phyloP scores from a whole-genome alignment of 2,797 vertebrate species.

The Hybognathus amarus region DNA sequence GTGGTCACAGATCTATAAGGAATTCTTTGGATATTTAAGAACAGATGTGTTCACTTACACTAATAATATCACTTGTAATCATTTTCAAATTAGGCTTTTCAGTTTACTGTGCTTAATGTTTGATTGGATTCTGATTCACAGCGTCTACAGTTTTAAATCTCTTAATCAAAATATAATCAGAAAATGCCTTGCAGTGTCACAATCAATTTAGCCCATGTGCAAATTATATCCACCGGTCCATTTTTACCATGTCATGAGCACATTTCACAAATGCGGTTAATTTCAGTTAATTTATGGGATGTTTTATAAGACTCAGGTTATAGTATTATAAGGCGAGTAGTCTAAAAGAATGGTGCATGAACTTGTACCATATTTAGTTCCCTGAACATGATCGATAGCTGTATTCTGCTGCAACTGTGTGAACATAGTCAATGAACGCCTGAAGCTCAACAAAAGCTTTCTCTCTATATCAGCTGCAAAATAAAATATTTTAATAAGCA shows the following conservation, averaged over 20 bases:
- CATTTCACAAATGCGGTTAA: background rate
- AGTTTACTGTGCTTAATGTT: background rate
- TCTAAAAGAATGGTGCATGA: background rate
- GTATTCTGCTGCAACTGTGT: background rate
- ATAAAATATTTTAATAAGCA: background rate
- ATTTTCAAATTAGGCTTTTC: background rate
- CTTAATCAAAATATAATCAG: background rate
- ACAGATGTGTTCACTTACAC: background rate
- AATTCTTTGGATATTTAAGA: background rate
- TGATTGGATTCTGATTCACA: background rate
- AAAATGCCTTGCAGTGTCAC: background rate
- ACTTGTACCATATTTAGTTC: background rate
- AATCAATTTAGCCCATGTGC: background rate
- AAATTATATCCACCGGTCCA: background rate
- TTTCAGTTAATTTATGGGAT: background rate
- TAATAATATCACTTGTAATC: background rate
- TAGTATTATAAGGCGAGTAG: no score
- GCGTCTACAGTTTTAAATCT: background rate
- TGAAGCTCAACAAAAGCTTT: background rate
- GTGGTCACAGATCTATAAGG: background rate
- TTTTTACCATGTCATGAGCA: background rate
- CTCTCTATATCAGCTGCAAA: background rate
- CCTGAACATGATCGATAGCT: background rate
- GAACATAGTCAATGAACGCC: background rate
- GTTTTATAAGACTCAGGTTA: background rate